phyloP scores from a whole-genome alignment of 2,888 invertebrate species.

The Sphaerolaimus hirsutus region DNA sequence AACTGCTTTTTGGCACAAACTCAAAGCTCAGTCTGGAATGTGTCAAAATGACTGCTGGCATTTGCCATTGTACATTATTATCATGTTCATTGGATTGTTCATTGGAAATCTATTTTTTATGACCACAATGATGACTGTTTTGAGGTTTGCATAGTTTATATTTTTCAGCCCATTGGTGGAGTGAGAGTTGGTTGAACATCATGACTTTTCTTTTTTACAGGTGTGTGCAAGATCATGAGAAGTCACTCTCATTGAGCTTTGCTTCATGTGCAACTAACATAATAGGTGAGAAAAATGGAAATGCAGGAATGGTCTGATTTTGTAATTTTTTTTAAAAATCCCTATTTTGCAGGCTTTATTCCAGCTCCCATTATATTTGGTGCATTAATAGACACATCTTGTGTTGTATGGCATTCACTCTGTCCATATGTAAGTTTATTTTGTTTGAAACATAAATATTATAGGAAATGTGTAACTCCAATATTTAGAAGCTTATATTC shows the following conservation, averaged over 20 bases:
- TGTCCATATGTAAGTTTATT: conserved; percentile 11
- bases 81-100: conserved; percentile 17
- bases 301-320: background rate
- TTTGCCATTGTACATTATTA: conserved; percentile 9
- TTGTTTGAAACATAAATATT: background rate
- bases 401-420: conserved; percentile 12
- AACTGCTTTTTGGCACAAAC: too few species aligned
- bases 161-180: too few species aligned
- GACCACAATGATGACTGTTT: conserved; percentile 17
- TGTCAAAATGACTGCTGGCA: conserved; percentile 1
- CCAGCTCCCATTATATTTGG: conserved; percentile 17
- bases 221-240: conserved; percentile 14
- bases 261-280: conserved; percentile 15
- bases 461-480: background rate
- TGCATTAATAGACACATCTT: conserved; percentile 12
- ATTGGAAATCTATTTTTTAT: conserved; percentile 17
- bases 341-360: conserved; percentile 10
- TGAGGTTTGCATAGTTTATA: too few species aligned
- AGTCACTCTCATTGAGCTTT: conserved; percentile 14
- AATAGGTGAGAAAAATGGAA: conserved; percentile 7
- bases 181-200: background rate
- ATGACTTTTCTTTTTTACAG: too few species aligned
- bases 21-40: background rate
- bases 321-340: background rate
- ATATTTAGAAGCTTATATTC: too few species aligned